phyloP scores from a whole-genome alignment of 1,140 invertebrate genomes.

The Drosophila auraria region DNA sequence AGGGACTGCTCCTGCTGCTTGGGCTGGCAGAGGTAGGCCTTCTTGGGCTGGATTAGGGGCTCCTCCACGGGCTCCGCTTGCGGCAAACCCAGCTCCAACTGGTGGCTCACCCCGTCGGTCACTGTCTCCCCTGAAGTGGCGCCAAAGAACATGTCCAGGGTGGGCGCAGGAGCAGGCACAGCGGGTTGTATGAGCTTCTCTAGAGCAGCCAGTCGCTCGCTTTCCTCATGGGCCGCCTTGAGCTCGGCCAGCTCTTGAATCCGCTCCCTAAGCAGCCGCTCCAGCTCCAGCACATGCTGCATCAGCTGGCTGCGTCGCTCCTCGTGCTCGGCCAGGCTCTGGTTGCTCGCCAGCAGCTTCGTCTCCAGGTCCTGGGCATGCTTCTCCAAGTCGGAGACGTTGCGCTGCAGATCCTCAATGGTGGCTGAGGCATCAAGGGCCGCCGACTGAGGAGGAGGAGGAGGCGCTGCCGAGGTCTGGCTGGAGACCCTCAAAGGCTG shows the following conservation, averaged over 20 bases:
- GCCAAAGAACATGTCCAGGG: conserved; percentile 78
- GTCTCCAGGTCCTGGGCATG: conserved; percentile 75
- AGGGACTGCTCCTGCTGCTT: conserved; percentile 67
- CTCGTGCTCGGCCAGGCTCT: conserved; percentile 45
- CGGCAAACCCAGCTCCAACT: conserved; percentile 41
- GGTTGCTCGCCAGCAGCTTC: conserved; percentile 59
- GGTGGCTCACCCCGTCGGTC: conserved; percentile 13
- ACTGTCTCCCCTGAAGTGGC: conserved; percentile 19
- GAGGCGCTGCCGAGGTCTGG: conserved; percentile 19
- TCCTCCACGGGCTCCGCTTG: conserved; percentile 83
- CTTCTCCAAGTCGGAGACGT: conserved; percentile 82
- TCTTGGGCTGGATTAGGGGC: conserved; percentile 86
- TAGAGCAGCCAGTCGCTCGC: conserved; percentile 47
- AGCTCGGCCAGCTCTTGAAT: conserved; percentile 46
- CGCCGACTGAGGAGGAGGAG: background rate
- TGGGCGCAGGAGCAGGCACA: conserved; percentile 32
- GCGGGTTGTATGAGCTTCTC: conserved; percentile 54
- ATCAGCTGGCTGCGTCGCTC: conserved; percentile 62
- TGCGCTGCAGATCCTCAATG: conserved; percentile 79
- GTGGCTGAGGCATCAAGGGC: conserved; percentile 61
- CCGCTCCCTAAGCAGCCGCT: conserved; percentile 28
- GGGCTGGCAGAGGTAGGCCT: conserved; percentile 86
- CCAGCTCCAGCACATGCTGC: conserved; percentile 44
- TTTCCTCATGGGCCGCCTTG: conserved; percentile 35
- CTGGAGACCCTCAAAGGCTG: conserved; percentile 36